phyloP scores from a whole-genome alignment of 2,113 vertebrate genomes.

The Neodon shergylaensis region DNA sequence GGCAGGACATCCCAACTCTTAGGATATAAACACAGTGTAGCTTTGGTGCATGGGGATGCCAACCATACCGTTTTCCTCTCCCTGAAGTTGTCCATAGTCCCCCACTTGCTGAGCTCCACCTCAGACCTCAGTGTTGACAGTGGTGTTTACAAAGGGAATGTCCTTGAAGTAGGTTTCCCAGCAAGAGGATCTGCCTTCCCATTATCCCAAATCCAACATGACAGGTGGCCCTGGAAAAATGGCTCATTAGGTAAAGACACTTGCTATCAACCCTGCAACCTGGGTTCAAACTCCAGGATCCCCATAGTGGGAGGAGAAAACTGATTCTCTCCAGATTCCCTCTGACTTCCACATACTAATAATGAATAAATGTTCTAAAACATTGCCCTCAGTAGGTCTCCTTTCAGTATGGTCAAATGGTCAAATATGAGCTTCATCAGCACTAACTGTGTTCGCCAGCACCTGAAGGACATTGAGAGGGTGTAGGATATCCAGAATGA shows the following conservation, averaged over 20 bases:
- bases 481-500: not conserved
- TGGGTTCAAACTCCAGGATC: not conserved
- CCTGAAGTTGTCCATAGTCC: not conserved
- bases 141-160: not conserved
- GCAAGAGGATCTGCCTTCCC: rapidly evolving
- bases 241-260: not conserved
- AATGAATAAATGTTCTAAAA: no score
- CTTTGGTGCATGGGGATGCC: rapidly evolving
- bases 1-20: not conserved
- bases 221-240: not conserved
- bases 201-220: not conserved
- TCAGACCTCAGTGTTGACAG: no score
- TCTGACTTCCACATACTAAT: not conserved
- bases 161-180: no score
- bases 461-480: rapidly evolving
- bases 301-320: not conserved
- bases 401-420: not conserved
- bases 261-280: not conserved
- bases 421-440: rapidly evolving
- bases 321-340: not conserved
- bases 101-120: not conserved
- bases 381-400: not conserved
- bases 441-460: rapidly evolving
- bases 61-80: not conserved
- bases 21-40: rapidly evolving